phyloP scores from a whole-genome alignment of 2,888 invertebrate genomes.

The Resseliella maxima region DNA sequence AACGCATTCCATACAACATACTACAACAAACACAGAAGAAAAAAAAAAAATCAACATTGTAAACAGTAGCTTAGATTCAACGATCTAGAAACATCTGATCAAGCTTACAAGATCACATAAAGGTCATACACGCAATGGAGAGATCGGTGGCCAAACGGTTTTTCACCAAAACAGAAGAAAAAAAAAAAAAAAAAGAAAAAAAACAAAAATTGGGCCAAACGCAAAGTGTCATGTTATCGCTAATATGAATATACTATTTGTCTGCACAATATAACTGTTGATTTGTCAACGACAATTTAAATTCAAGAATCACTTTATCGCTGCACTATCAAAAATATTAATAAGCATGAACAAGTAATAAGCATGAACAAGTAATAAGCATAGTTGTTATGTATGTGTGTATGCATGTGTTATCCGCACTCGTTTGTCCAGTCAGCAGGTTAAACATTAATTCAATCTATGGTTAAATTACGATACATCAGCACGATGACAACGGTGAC shows the following conservation, averaged over 20 bases:
- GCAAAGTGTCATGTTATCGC: too few relatives aligned
- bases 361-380: background rate
- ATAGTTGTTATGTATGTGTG: background rate
- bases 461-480: background rate
- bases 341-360: background rate
- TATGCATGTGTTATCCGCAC: background rate
- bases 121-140: too few relatives aligned
- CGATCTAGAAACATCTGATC: too few relatives aligned
- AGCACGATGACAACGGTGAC: background rate
- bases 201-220: too few relatives aligned
- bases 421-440: background rate
- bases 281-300: background rate
- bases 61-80: too few relatives aligned
- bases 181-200: background rate
- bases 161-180: background rate
- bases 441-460: background rate
- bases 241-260: too few relatives aligned
- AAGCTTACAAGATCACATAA: too few relatives aligned
- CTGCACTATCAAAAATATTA: background rate
- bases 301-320: background rate
- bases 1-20: background rate
- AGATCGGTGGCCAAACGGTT: too few relatives aligned
- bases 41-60: background rate
- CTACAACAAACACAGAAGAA: background rate
- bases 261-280: background rate